phyloP scores from a whole-genome alignment of 2,888 invertebrate genomes.

The Lithophane leautieri region DNA sequence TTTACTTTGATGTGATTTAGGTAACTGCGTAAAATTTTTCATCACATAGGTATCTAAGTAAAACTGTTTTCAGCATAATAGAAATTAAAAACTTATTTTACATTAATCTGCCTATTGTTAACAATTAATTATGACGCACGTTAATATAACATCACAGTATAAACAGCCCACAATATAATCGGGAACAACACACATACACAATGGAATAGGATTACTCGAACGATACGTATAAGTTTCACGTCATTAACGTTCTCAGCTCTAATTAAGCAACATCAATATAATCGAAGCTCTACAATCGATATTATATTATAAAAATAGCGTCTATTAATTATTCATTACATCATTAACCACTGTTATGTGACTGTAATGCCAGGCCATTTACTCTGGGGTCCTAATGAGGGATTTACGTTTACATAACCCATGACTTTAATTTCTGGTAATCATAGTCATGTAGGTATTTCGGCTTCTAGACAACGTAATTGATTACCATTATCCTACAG shows the following conservation, averaged over 20 bases:
- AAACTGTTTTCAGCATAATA: not conserved
- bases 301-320: slow-evolving; percentile 32
- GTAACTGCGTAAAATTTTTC: not conserved
- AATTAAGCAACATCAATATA: slow-evolving; percentile 52
- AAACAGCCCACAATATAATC: slow-evolving; percentile 1
- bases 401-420: slow-evolving; percentile 21
- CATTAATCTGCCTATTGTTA: not conserved
- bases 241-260: slow-evolving; percentile 47
- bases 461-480: not conserved
- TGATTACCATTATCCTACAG: not conserved
- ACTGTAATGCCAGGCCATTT: slow-evolving; percentile 24
- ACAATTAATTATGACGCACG: slow-evolving; percentile 3
- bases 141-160: slow-evolving; percentile 1
- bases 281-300: slow-evolving; percentile 39
- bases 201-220: slow-evolving; percentile 52
- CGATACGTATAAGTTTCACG: slow-evolving; percentile 41
- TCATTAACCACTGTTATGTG: slow-evolving; percentile 26
- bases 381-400: slow-evolving; percentile 19
- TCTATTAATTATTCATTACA: slow-evolving; percentile 37
- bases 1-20: not conserved
- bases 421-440: not conserved
- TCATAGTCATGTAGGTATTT: not conserved
- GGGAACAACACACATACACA: slow-evolving; percentile 12
- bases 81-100: not conserved
- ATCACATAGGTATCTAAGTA: not conserved